phyloP scores from a whole-genome alignment of 1,140 invertebrate species.

The Brachionus calyciflorus region DNA sequence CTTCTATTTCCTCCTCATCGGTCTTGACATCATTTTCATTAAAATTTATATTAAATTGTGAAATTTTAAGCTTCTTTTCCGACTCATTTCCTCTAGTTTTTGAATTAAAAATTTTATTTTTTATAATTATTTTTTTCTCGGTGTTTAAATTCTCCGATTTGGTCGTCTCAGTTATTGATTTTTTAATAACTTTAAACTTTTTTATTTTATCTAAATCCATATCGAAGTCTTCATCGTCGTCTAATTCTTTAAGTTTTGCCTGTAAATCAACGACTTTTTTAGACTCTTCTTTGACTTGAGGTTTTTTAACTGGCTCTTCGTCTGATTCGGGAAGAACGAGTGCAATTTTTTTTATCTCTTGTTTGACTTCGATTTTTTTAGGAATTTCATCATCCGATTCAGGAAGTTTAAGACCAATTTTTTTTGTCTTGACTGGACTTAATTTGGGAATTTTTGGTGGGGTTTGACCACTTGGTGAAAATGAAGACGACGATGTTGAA shows the following conservation, averaged over 20 bases:
- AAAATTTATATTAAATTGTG: background rate
- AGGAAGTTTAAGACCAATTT: background rate
- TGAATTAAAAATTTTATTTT: conserved; percentile 31
- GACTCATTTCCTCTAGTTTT: background rate
- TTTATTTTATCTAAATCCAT: background rate
- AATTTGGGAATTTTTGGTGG: background rate
- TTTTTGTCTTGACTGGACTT: conserved; percentile 1
- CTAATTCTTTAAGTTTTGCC: background rate
- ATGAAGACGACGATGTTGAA: background rate
- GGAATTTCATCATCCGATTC: background rate
- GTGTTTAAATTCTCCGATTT: background rate
- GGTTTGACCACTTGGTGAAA: background rate
- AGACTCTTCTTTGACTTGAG: too few relatives aligned
- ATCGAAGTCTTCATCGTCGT: conserved; percentile 9
- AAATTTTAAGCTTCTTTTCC: background rate
- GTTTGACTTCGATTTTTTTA: too few relatives aligned
- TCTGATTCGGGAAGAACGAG: too few relatives aligned
- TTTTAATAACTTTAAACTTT: conserved; percentile 18
- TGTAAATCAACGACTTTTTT: background rate
- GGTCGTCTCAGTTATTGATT: background rate
- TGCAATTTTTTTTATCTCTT: too few relatives aligned
- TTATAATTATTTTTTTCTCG: background rate
- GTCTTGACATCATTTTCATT: background rate
- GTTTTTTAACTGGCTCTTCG: too few relatives aligned
- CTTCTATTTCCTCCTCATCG: conserved; percentile 10